Percentiles rank a stretch among this genome's conserved stretches.
These are phyloP conservation scores for Leucopsar rothschildi DNA, from an alignment of 2,113 vertebrate species.

Conservation along the genomic window DNA sequence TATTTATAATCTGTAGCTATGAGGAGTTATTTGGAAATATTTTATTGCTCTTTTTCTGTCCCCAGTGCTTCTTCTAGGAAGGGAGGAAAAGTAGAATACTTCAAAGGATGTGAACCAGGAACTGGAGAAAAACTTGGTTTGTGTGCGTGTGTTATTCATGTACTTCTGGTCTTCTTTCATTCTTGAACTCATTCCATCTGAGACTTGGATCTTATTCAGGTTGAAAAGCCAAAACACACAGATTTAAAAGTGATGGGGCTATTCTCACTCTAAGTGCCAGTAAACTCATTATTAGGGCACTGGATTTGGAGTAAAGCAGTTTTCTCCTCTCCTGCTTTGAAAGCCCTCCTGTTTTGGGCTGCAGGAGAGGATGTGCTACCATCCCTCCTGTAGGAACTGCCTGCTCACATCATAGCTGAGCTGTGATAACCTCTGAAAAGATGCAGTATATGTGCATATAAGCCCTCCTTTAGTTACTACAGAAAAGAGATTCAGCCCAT, in stretches of 20 bases:
- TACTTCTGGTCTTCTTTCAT: neutral
- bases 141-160: neutral
- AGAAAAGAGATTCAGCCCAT: neutral
- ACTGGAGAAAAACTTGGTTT: neutral
- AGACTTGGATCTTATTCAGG: neutral
- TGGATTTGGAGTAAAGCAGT: neutral
- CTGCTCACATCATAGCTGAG: neutral
- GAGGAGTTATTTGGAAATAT: constrained; percentile 31
- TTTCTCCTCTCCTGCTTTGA: neutral
- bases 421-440: neutral
- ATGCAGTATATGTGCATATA: neutral
- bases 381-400: neutral
- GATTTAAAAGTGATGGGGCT: neutral
- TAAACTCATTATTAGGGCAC: neutral
- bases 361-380: neutral
- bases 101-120: constrained; percentile 11
- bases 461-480: neutral
- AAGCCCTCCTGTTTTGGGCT: neutral
- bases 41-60: constrained; percentile 21
- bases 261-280: neutral
- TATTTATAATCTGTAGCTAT: constrained; percentile 52
- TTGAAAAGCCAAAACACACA: neutral
- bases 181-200: neutral
- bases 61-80: neutral
- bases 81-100: neutral